These are phyloP conservation scores for Thereva unica DNA, from an alignment of 2,888 invertebrate species.

Conservation along the genomic window DNA sequence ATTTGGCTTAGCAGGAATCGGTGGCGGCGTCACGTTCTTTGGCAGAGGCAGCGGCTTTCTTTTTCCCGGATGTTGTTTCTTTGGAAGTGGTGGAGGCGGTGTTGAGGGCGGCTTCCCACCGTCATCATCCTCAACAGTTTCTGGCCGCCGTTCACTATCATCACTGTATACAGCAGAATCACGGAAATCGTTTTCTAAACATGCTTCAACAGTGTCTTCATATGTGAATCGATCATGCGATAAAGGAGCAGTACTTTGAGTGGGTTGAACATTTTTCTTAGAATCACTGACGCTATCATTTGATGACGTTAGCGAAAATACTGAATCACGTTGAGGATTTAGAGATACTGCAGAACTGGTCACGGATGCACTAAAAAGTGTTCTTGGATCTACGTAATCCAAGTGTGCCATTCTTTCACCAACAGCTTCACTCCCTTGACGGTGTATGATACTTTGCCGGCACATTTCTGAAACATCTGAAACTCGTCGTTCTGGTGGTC, in stretches of 20 bases:
- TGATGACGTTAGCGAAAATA: constrained; percentile 57
- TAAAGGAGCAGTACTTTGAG: not conserved
- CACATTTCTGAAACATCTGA: constrained; percentile 56
- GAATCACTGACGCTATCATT: constrained; percentile 55
- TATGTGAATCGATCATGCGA: constrained; percentile 68
- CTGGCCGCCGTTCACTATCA: constrained; percentile 55
- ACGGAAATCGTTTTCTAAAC: constrained; percentile 70
- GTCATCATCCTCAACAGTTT: constrained; percentile 44
- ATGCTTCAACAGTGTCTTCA: constrained; percentile 73
- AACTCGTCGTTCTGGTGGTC: constrained; percentile 53
- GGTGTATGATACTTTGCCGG: constrained; percentile 62
- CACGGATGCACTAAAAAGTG: constrained; percentile 59
- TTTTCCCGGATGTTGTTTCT: constrained; percentile 6
- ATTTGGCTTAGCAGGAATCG: constrained; percentile 41
- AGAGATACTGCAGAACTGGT: constrained; percentile 48
- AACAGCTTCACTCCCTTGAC: constrained; percentile 79
- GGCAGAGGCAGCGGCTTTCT: no score
- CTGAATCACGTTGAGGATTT: constrained; percentile 54
- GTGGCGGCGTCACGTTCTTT: constrained; percentile 3
- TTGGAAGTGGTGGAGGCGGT: constrained; percentile 36
- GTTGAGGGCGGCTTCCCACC: constrained; percentile 29
- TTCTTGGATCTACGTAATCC: constrained; percentile 82
- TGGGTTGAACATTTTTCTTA: constrained; percentile 40
- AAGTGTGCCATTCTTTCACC: constrained; percentile 87
- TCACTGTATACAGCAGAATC: constrained; percentile 86